A percentile compares a stretch with the other conserved stretches of the same genome.
Conservation (phyloP, 2,113 vertebrate species). For the Tursiops truncatus region DNA sequence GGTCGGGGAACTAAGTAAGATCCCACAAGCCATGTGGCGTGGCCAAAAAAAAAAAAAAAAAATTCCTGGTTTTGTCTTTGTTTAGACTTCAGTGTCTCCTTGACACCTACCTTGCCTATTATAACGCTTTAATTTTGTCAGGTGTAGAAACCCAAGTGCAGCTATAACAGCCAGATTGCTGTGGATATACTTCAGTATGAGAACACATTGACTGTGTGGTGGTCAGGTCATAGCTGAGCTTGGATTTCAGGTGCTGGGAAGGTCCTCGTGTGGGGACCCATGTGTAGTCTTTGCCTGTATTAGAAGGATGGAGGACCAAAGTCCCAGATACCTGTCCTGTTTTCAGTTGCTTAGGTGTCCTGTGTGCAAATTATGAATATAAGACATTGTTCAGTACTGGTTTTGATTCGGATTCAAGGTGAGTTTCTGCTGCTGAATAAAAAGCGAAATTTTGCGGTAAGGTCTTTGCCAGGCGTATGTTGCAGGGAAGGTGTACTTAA, state of each 20-base stretch:
- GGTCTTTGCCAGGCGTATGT: not conserved
- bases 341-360: not conserved
- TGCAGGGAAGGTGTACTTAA: not conserved
- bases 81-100: not conserved
- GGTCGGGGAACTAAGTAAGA: not conserved
- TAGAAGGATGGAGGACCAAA: not conserved
- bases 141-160: not conserved
- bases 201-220: not conserved
- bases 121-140: not conserved
- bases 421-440: not conserved
- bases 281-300: not conserved
- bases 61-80: not conserved
- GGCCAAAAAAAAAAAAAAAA: not conserved
- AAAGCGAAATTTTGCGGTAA: not conserved
- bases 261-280: not conserved
- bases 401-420: not conserved
- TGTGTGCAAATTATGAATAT: not conserved
- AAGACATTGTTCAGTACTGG: not conserved
- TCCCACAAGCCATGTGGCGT: not conserved
- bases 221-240: not conserved
- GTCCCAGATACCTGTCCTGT: not conserved
- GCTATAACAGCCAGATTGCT: not conserved
- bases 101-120: not conserved
- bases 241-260: not conserved
- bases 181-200: not conserved